These are phyloP conservation scores for Gasterosteus nipponicus DNA, from an alignment of 2,113 vertebrate genomes.

Conservation along the genomic window DNA sequence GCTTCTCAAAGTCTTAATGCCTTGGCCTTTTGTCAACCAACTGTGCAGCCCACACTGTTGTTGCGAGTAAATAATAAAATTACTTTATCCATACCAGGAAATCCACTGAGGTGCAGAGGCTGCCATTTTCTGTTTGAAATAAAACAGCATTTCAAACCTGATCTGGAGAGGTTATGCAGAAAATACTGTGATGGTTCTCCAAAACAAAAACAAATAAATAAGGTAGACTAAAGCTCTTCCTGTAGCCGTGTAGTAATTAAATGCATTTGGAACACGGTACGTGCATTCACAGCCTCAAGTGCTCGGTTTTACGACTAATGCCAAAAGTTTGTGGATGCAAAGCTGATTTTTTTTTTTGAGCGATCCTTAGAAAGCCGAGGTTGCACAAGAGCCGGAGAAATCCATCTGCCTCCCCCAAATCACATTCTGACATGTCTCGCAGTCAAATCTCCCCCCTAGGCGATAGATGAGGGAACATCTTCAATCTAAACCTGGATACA, in stretches of 20 bases:
- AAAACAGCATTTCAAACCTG: constrained; percentile 55
- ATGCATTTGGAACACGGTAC: constrained; percentile 38
- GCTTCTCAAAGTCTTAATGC: constrained; percentile 57
- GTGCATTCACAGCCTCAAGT: constrained; percentile 60
- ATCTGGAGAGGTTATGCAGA: constrained; percentile 40
- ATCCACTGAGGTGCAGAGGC: constrained; percentile 73
- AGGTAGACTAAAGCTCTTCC: constrained; percentile 24
- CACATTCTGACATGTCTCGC: constrained; percentile 80
- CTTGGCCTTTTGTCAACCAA: constrained; percentile 70
- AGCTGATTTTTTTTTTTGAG: constrained; percentile 58
- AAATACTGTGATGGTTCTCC: constrained; percentile 32
- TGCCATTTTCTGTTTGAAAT: constrained; percentile 58
- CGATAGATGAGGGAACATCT: constrained; percentile 79
- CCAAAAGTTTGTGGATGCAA: constrained; percentile 59
- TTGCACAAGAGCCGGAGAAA: constrained; percentile 71
- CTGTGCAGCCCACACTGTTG: constrained; percentile 63
- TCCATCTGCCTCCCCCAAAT: constrained; percentile 78
- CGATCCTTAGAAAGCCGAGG: constrained; percentile 67
- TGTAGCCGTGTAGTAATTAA: constrained; percentile 38
- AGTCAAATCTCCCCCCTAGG: constrained; percentile 80
- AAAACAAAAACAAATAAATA: constrained; percentile 23
- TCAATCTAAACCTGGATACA: constrained; percentile 80
- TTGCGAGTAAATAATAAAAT: constrained; percentile 70
- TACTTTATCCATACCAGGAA: constrained; percentile 65
- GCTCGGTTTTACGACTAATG: constrained; percentile 46